Evolutionary conservation across 2,888 invertebrate genomes (phyloP).

Genomic region (Rugalucina vietnamica): DNA sequence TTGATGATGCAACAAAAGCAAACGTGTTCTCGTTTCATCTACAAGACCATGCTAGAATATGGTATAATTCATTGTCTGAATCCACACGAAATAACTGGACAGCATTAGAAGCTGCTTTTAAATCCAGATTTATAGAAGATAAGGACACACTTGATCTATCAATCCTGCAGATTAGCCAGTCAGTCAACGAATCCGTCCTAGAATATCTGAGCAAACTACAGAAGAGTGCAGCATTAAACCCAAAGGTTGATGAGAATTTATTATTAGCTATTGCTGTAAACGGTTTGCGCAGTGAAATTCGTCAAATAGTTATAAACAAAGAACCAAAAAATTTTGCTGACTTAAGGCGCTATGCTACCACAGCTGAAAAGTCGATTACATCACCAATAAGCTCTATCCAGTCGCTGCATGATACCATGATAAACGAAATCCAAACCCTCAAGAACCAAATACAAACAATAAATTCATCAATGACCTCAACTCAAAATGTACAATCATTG

Average conservation of each 20-base stretch:
- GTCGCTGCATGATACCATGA: slow-evolving; percentile 3
- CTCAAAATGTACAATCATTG: neutral
- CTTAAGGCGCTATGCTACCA: neutral
- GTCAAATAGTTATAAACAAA: slow-evolving; percentile 13
- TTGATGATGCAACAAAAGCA: neutral
- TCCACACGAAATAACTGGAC: neutral
- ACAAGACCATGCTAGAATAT: slow-evolving; percentile 23
- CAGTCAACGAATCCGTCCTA: neutral
- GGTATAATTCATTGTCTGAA: slow-evolving; percentile 8
- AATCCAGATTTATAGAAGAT: neutral
- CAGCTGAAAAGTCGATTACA: slow-evolving; percentile 19
- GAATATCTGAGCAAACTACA: slow-evolving; percentile 14
- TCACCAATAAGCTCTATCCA: neutral
- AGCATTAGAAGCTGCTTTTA: neutral
- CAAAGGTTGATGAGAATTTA: neutral
- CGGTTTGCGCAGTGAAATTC: neutral
- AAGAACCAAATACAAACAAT: neutral
- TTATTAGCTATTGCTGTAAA: slow-evolving; percentile 17
- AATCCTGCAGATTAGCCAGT: neutral
- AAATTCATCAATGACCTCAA: neutral
- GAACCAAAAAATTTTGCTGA: slow-evolving; percentile 21
- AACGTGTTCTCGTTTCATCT: slow-evolving; percentile 23
- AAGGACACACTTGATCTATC: slow-evolving; percentile 11
- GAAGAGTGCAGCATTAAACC: neutral
- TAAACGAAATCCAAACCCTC: neutral